Evolutionary conservation across 2,888 invertebrate species (phyloP).

Genomic region (Leucozona laternaria): DNA sequence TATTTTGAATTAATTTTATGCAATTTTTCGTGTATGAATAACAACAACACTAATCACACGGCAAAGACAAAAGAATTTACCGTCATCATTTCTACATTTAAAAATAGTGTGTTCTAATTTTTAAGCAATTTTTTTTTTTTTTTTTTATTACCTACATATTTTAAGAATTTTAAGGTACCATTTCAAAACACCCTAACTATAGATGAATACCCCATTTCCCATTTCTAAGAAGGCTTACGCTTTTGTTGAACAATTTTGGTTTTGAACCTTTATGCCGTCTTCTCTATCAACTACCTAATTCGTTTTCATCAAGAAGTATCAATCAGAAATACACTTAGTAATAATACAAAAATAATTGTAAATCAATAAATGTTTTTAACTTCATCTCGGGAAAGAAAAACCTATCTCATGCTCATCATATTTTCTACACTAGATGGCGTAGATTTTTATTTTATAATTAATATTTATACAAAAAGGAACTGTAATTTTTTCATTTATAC

Average conservation of each 20-base stretch:
- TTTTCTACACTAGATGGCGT: conserved; percentile 54
- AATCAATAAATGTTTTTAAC: not conserved
- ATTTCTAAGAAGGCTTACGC: conserved; percentile 6
- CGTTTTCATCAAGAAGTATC: not conserved
- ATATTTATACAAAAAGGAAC: conserved; percentile 68
- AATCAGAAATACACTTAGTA: conserved; percentile 7
- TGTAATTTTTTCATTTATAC: conserved; percentile 59
- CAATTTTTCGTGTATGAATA: conserved; percentile 2
- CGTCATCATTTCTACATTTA: not conserved
- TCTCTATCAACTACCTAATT: conserved; percentile 1
- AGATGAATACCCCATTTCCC: not conserved
- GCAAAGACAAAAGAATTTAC: not conserved
- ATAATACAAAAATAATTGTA: conserved; percentile 7
- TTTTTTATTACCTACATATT: no score
- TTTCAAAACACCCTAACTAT: conserved; percentile 3
- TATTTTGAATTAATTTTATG: conserved; percentile 33
- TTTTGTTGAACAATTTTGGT: conserved; percentile 23
- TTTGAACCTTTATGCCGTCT: conserved; percentile 25
- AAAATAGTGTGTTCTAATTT: conserved; percentile 2
- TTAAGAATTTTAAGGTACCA: conserved; percentile 7
- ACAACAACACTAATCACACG: conserved; percentile 5
- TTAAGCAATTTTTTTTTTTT: not conserved
- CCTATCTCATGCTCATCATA: conserved; percentile 8
- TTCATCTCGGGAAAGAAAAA: conserved; percentile 24
- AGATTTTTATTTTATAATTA: conserved; percentile 5